Base-by-base conservation (phyloP, 37 sponge, comb jelly and placozoan genomes). In the Oopsacas minuta region DNA sequence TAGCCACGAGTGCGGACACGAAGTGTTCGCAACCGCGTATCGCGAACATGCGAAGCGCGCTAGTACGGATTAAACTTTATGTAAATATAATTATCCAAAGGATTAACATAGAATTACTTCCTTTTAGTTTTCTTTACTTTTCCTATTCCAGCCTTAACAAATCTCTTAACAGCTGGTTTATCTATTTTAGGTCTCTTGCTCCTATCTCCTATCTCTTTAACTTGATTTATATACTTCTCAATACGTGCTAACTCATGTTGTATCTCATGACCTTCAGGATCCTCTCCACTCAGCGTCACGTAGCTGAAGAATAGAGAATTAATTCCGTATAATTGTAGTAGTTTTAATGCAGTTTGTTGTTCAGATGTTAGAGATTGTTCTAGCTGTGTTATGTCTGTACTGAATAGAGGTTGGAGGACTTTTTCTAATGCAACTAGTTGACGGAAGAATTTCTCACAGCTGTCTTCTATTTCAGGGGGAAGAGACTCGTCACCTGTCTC, bases 291-390 rank as follows among this genome's bases (percentile, higher is more conserved):
- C 17, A 61, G 75, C 7, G 28, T 61, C 32, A 61, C 28, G 75
- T 61, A 61, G 75, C 75, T 61, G 75, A 61, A 61, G 75, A 61
- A 61, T 25, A 61, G 75, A 61, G 75, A 61, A 34, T 61, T 61
- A 3, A 61, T n/a, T 5, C 75, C 75, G 75, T 61, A 61, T 34
- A 61, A 34, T 34, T 61, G 75, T 34, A 61, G 75, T 3, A 61
- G 75, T n/a, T 61, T 61, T 34, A 61, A n/a, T 3, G 75, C 30
- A 34, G 75, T n/a, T n/a, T 61, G 75, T 34, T 61, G 20, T 34
- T 61, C 75, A 12, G 75, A 34, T 25, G 28, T 61, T 5, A 61
- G 75, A 34, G 75, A 20, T 34, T 61, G 75, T n/a, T 61, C 75
- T 12, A 61, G 75, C 75, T 61, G 17, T 3, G 75, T 61, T n/a